These are phyloP conservation scores for Eubasilissa splendida DNA, from an alignment of 2,888 invertebrate species.

Conservation along the genomic window DNA sequence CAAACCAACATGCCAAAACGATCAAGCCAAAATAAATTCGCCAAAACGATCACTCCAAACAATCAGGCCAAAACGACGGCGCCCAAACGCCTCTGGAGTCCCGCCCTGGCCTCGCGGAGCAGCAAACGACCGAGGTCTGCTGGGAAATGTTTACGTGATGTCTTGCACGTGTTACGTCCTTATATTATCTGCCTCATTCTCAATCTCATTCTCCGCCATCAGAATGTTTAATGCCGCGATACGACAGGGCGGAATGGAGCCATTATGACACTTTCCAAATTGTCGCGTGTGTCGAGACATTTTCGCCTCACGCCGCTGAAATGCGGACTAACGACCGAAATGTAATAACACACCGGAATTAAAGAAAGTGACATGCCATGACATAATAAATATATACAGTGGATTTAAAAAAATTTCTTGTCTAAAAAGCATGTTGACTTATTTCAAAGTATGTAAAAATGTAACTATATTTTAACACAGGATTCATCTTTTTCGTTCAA, in stretches of 20 bases:
- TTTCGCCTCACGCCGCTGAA: constrained; percentile 9
- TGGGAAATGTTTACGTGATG: constrained; percentile 33
- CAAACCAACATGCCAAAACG: no score
- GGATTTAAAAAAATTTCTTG: no score
- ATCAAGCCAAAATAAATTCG: no score
- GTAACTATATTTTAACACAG: no score
- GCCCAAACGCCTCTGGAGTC: neutral
- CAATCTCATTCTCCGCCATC: constrained; percentile 21
- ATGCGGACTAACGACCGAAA: neutral
- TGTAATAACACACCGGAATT: no score
- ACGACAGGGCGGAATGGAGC: constrained; percentile 9
- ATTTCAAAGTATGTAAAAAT: no score
- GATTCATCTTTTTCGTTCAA: no score
- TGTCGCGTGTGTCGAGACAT: constrained; percentile 15
- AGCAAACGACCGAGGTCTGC: neutral
- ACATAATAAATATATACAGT: no score
- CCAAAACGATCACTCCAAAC: no score
- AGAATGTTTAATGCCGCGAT: constrained; percentile 32
- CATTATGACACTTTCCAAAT: constrained; percentile 28
- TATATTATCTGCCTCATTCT: constrained; percentile 12
- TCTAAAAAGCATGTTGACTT: no score
- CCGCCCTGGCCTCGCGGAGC: neutral
- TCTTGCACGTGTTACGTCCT: constrained; percentile 33
- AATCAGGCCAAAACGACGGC: neutral
- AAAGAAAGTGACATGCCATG: no score